Base-by-base conservation (phyloP, 1,140 invertebrate species). In the Achroia grisella region DNA sequence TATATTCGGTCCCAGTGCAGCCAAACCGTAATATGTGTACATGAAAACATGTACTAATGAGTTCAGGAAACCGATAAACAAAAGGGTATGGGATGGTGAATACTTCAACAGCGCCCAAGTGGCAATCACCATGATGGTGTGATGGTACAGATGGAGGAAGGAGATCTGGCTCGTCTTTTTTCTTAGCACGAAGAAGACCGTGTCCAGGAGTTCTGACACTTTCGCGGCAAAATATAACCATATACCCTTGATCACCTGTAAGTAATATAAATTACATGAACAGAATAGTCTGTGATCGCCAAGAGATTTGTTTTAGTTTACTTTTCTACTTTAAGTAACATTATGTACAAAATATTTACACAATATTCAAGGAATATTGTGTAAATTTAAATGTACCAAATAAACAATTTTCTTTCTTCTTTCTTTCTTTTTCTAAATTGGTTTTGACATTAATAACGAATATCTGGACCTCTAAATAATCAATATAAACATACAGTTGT, bases 151-250 rank as follows among this genome's bases (percentile, higher is more conserved):
- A 84, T 98, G 97, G 12, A 98, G 88, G 67, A 95, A 93, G 0
- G 95, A 94, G 6, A 98, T 91, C 75, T 98, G 97, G 52, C 91
- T 93, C 66, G 95, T 92, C 71, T 98, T 98, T 76, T 97, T 97
- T 36, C 95, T 88, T 52, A 97, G 75, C 0, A 97, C 91, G 80
- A 98, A 97, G 88, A 97, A 98, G 46, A 97, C 84, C 46, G 97
- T 98, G 77, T 99, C 97, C 0, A 84, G 36, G 0, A 84, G 46
- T 51, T 84, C 80, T 0, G 65, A 56, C 1, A 81, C 43, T 54
- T 84, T 82, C 0, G 76, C 80, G 4, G 59, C 55, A 12, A 75
- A 68, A 41, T 84, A 84, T 8, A 73, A 29, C 59, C 72, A 83
- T 6, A 71, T 71, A 9, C 42, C 52, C 0, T 57, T 29, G 1